Evolutionary conservation across 2,888 invertebrate genomes (phyloP).

Genomic region (Baronia brevicornis): DNA sequence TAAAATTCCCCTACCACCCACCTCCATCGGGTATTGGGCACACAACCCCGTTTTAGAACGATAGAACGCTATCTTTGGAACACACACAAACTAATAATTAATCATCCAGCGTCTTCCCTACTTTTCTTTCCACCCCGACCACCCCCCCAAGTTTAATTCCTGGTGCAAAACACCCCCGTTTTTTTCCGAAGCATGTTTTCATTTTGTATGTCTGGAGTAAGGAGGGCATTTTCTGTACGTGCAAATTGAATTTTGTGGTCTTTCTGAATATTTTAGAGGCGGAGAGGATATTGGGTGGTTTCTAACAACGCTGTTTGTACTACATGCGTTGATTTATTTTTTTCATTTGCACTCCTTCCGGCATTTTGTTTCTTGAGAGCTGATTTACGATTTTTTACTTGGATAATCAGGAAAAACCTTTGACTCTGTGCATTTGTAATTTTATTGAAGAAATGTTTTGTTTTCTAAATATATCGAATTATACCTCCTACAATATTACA

Average conservation of each 20-base stretch:
- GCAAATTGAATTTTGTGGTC: constrained; percentile 74
- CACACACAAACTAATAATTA: constrained; percentile 75
- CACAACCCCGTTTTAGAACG: constrained; percentile 15
- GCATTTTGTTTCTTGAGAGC: constrained; percentile 1
- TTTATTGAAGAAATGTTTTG: neutral
- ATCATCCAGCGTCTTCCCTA: constrained; percentile 65
- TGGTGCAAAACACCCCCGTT: constrained; percentile 48
- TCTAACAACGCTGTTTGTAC: constrained; percentile 12
- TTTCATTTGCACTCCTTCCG: constrained; percentile 7
- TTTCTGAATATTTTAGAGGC: constrained; percentile 61
- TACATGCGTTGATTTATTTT: constrained; percentile 10
- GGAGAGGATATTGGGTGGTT: constrained; percentile 57
- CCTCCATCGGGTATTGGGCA: constrained; percentile 16
- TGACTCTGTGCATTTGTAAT: neutral
- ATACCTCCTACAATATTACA: too few relatives aligned
- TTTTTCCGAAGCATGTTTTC: constrained; percentile 65
- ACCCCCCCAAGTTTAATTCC: constrained; percentile 63
- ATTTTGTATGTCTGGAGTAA: constrained; percentile 59
- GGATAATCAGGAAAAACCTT: neutral
- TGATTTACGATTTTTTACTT: constrained; percentile 7
- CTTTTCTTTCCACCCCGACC: constrained; percentile 28
- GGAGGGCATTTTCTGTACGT: constrained; percentile 35
- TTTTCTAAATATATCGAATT: neutral
- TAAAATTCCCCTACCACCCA: constrained; percentile 23
- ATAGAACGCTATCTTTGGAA: constrained; percentile 48